Evolutionary conservation across 2,113 vertebrate species (phyloP).

Genomic region (Formicarius rufipectus): DNA sequence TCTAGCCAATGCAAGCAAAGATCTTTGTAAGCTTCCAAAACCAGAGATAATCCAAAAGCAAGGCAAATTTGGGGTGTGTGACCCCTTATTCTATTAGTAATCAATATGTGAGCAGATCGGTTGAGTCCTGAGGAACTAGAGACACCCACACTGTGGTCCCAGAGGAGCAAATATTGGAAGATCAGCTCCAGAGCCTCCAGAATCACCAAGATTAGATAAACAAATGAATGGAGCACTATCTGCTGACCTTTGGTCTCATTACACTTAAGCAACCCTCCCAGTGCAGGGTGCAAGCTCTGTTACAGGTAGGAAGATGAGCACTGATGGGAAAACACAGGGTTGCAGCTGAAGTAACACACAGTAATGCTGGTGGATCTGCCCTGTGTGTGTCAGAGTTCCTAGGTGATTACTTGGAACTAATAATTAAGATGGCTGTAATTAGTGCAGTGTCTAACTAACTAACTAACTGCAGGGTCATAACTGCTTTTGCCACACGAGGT

Average conservation of each 20-base stretch:
- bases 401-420: neutral
- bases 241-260: slow-evolving; percentile 31
- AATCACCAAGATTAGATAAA: slow-evolving; percentile 2
- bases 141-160: neutral
- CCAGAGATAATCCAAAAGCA: neutral
- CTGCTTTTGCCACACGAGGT: neutral
- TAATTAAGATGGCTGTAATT: neutral
- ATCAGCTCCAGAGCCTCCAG: neutral
- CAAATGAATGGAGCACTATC: neutral
- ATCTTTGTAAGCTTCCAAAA: neutral
- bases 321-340: neutral
- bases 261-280: neutral
- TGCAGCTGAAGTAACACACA: neutral
- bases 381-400: neutral
- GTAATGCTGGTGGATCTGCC: neutral
- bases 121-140: neutral
- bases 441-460: no score
- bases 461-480: neutral
- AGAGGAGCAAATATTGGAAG: neutral
- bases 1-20: neutral
- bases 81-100: neutral
- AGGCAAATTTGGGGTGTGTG: neutral
- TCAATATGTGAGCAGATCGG: fast-evolving
- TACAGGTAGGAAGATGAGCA: neutral
- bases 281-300: neutral